Percentiles rank a stretch among this genome's conserved stretches.
Evolutionary conservation across 2,888 invertebrate genomes (phyloP).

Genomic region (Stenchaetothrips biformis): DNA sequence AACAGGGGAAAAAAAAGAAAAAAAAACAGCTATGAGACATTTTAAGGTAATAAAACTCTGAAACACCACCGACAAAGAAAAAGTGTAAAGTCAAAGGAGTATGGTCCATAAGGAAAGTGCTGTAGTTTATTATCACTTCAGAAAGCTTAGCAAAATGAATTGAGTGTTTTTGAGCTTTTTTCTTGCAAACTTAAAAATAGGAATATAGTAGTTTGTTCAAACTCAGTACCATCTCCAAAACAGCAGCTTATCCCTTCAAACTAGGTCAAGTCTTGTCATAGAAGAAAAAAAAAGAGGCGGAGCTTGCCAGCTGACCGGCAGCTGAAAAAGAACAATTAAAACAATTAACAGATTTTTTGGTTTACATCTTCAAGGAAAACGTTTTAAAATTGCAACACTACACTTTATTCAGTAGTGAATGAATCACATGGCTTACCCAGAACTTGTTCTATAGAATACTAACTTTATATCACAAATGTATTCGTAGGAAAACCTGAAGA

Average conservation of each 20-base stretch:
- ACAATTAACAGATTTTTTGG: conserved; percentile 12
- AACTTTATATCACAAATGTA: conserved; percentile 6
- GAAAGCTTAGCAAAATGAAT: background rate
- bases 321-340: conserved; percentile 2
- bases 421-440: background rate
- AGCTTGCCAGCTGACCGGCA: conserved; percentile 24
- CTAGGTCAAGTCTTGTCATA: background rate
- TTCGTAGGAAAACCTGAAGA: background rate
- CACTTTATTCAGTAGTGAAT: background rate
- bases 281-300: conserved; percentile 5
- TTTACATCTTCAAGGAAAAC: background rate
- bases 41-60: background rate
- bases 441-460: background rate
- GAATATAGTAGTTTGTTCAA: background rate
- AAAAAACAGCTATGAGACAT: background rate
- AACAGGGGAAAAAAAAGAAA: background rate
- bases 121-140: background rate
- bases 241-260: background rate
- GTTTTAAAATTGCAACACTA: background rate
- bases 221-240: background rate
- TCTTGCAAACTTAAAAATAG: background rate
- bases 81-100: background rate
- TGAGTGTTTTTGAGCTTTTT: background rate
- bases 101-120: background rate
- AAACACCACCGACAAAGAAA: background rate